Base-by-base conservation (phyloP, 2,888 invertebrate genomes). In the Colletes collaris region DNA sequence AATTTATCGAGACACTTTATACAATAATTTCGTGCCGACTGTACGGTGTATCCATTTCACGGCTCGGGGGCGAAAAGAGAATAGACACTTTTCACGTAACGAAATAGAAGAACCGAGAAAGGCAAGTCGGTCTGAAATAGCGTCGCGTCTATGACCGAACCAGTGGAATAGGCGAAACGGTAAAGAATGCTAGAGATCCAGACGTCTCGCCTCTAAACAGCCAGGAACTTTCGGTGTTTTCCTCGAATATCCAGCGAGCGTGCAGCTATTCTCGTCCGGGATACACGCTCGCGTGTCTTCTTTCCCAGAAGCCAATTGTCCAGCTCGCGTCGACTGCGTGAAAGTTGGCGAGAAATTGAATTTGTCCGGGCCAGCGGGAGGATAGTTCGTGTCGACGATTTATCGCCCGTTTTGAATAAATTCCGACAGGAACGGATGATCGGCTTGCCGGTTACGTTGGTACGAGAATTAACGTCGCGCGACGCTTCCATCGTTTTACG, bases 331-430 rank as follows among this genome's bases (percentile, higher is more conserved):
- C 11, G 35, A 4, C 66, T 16, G 66, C 55, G 8, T 52, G 37
- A 59, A 78, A 64, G 59, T 67, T 75, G 44, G 55, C 49, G 49
- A 46, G 16, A 58, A 69, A 79, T 77, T 65, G 68, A 78, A 79
- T 79, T 79, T 79, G 35, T 16, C 55, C 52, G 27, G 53, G 44
- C 49, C 16, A 16, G 16, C 16, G 16, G 55, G 55, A 58, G 4
- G 16, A 50, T 8, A 27, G 46, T 3, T 8, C 10, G n/a, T 49
- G 52, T 52, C 49, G 37, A 4, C 66, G 58, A 70, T 67, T 71
- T 71, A 59, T 53, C 70, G 53, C n/a, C 63, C 16, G 52, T 58
- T 71, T 67, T n/a, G 58, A 71, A 70, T 63, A 58, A 64, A 72
- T 77, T 64, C 16, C 40, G 11, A 0, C n/a, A n/a, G 27, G 16